Evolutionary conservation across 2,888 invertebrate species (phyloP), one percentile per base, ranked within the genome.

Genomic region (Hetaerina titia): DNA sequence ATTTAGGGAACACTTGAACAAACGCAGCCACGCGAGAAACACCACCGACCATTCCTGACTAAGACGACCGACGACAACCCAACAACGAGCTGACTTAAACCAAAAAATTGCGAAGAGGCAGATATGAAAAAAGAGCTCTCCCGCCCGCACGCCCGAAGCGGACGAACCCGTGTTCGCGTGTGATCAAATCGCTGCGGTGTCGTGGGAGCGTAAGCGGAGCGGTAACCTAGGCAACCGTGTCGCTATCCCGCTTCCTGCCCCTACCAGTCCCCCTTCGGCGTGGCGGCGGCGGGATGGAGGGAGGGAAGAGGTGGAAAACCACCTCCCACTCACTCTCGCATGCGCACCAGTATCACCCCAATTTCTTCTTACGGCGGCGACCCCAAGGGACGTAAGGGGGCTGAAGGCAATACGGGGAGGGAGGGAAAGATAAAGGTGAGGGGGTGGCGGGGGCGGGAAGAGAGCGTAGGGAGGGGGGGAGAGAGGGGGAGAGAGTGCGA

Each of bases 281-380:
- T 25, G 31, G 22, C 9, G n/a, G 22, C n/a, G 22, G n/a, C 22
- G 69, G n/a, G n/a, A n/a, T n/a, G n/a, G 6, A 31, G 31, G 31
- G 81, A 8, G 81, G 6, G 81, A 2, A 15, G 81, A 22, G 81
- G 60, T 60, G 60, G 17, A 60, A 60, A 11, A 60, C 60, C 60
- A 60, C 60, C 60, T 60, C 60, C 17, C 60, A 15, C 60, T 25
- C 81, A 15, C 81, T 31, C 19, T 81, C 81, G 81, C 81, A 81
- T 81, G 81, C 81, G 81, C 81, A 81, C 81, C 81, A 81, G 81
- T 81, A 81, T 81, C 81, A 81, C 81, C 81, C 81, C 81, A 81
- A 81, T 81, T 81, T 22, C 81, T 81, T 81, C 11, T 31, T 31
- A 31, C 81, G 19, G 22, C 81, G 22, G 81, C 81, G 31, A 81